Base-by-base conservation (phyloP, 2,113 vertebrate species). In the Lanius collurio region DNA sequence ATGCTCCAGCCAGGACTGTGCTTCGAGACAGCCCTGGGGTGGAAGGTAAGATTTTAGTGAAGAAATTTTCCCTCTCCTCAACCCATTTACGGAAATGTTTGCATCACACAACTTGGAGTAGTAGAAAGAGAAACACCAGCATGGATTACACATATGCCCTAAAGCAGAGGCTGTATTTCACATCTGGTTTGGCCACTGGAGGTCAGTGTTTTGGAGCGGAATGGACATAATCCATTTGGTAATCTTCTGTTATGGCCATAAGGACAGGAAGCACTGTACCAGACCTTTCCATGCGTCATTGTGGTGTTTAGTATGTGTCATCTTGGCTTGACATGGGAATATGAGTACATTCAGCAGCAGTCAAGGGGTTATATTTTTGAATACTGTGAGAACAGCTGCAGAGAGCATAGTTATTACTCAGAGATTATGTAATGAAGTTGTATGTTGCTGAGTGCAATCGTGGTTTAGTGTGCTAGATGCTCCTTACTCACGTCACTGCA, bases 261-360 rank as follows among this genome's bases (percentile, higher is more conserved):
- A 90, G 52, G 87, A 47, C 85, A 9, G 92, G 94, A 93, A 95
- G 64, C 31, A 27, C 85, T 88, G 82, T 92, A 88, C 76, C 41
- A 90, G 96, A 94, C 83, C 68, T 88, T 95, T 95, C 79, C 65
- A 63, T 94, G 88, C 93, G 88, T 96, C 96, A 96, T 31, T 95
- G 90, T 60, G 90, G 79, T 96, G 79, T 80, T 90, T 26, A 47
- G 31, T 70, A 22, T 91, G 63, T 92, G 83, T 96, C 92, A 77
- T 88, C 79, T 70, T 93, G 94, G 85, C 90, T 88, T 86, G 83
- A 89, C 46, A 5, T 76, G 78, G 78, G 78, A 84, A 83, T 56
- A 83, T 37, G 85, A 90, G 76, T 59, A 67, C 42, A 37, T 28
- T 60, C 63, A 13, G 68, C 82, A 96, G 92, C 82, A 96, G 87